Evolutionary conservation across 2,888 invertebrate species (phyloP), one percentile per base, ranked within the genome.

Genomic region (Mythimna ferrago): DNA sequence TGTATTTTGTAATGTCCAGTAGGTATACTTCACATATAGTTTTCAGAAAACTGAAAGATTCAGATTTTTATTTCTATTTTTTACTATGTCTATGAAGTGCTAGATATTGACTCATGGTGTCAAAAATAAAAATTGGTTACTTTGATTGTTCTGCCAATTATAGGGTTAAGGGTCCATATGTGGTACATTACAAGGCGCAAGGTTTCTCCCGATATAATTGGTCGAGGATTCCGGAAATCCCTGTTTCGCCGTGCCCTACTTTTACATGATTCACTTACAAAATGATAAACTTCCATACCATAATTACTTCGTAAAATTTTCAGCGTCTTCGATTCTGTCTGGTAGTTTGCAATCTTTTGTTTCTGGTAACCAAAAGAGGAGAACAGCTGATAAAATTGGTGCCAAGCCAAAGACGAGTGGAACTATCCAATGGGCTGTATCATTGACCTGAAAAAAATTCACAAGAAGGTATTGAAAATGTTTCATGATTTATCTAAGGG

Each of bases 261-360:
- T n/a, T n/a, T n/a, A n/a, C n/a, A n/a, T n/a, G n/a, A n/a, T n/a
- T n/a, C n/a, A n/a, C n/a, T n/a, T n/a, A n/a, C n/a, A n/a, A n/a
- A n/a, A n/a, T n/a, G n/a, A n/a, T n/a, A n/a, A n/a, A n/a, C n/a
- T n/a, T n/a, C n/a, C n/a, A n/a, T n/a, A n/a, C n/a, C n/a, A n/a
- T n/a, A 60, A 6, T 11, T 10, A 60, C 60, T 6, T 60, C 6
- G n/a, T 60, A 38, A 61, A 61, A 6, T 60, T 38, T 38, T 60
- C 35, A 11, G 35, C 60, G 6, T 60, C 60, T 11, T 60, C 35
- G 6, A 60, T 19, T 11, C 35, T 60, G n/a, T 60, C 60, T 10
- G 60, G 60, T 38, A 60, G 60, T 60, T 35, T 60, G 35, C 60
- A 60, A n/a, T 60, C 11, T n/a, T 35, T 60, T 19, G 60, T 60